Conservation (phyloP, 2,888 invertebrate genomes). For the Eugnorisma glareosa region DNA sequence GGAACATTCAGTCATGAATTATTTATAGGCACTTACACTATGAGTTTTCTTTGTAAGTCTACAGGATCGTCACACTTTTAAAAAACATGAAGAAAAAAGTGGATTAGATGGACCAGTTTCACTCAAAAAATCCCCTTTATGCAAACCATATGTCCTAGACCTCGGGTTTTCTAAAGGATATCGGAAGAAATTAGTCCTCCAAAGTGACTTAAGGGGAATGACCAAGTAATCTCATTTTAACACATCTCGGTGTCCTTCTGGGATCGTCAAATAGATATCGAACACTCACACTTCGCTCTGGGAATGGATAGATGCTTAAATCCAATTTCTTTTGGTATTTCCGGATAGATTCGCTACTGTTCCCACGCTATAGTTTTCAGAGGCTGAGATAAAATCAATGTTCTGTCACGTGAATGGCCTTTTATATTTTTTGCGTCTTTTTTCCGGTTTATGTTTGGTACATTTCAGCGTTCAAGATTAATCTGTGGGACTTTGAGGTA, state of each 20-base stretch:
- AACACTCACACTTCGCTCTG: conserved; percentile 51
- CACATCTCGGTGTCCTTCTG: conserved; percentile 48
- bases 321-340: conserved; percentile 68
- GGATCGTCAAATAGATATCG: conserved; percentile 44
- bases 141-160: not conserved
- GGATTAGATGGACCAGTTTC: not conserved
- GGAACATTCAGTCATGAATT: conserved; percentile 31
- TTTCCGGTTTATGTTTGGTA: conserved; percentile 1
- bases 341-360: conserved; percentile 50
- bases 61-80: not conserved
- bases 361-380: conserved; percentile 52
- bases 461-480: not conserved
- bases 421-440: conserved; percentile 5
- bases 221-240: conserved; percentile 56
- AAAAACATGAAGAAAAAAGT: not conserved
- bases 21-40: conserved; percentile 49
- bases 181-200: conserved; percentile 18
- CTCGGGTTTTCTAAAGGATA: not conserved
- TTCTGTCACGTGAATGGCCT: conserved; percentile 22
- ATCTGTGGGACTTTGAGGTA: not conserved
- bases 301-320: conserved; percentile 68
- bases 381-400: conserved; percentile 52
- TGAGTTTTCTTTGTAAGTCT: conserved; percentile 39
- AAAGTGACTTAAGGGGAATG: conserved; percentile 18
- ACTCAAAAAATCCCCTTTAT: not conserved